phyloP scores from a whole-genome alignment of 2,113 vertebrate species.

The Chrysochloris asiatica region DNA sequence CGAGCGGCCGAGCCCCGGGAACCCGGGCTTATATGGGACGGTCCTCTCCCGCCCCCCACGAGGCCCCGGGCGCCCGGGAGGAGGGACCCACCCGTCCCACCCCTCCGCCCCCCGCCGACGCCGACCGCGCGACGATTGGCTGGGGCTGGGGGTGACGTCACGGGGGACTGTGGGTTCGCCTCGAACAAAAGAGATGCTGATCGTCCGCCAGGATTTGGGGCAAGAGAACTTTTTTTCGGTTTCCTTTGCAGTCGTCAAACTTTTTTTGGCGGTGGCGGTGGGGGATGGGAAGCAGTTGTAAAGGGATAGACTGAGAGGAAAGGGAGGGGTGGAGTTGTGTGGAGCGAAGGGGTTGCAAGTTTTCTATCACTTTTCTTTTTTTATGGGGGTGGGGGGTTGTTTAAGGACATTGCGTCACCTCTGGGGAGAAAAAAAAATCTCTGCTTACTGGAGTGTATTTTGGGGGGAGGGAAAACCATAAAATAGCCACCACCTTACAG shows the following conservation, averaged over 20 bases:
- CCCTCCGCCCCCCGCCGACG: slow-evolving; percentile 38
- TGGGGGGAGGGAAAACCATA: not conserved
- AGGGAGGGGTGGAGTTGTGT: not conserved
- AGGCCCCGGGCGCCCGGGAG: slow-evolving; percentile 10
- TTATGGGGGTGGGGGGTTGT: not conserved
- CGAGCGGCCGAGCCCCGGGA: slow-evolving; percentile 16
- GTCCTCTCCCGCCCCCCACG: slow-evolving; percentile 55
- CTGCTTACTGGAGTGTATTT: slow-evolving; percentile 8
- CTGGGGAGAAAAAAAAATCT: not conserved
- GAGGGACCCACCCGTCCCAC: slow-evolving; percentile 7
- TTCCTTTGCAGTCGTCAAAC: slow-evolving; percentile 74
- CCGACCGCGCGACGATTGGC: slow-evolving; percentile 76
- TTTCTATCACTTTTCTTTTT: not conserved
- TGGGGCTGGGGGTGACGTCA: slow-evolving; percentile 64
- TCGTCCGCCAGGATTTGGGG: slow-evolving; percentile 52
- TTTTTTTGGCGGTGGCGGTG: slow-evolving; percentile 54
- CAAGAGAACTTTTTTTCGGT: slow-evolving; percentile 58
- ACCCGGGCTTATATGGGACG: slow-evolving; percentile 72
- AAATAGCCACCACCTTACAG: slow-evolving; percentile 63
- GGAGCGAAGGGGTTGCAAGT: not conserved
- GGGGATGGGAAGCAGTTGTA: slow-evolving; percentile 51
- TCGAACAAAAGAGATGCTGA: slow-evolving; percentile 81
- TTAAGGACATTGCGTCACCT: slow-evolving; percentile 64
- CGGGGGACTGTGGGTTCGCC: slow-evolving; percentile 68
- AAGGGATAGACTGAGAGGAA: not conserved